Conservation (phyloP, 2,797 vertebrate genomes). For the Uromys caudimaculatus region DNA sequence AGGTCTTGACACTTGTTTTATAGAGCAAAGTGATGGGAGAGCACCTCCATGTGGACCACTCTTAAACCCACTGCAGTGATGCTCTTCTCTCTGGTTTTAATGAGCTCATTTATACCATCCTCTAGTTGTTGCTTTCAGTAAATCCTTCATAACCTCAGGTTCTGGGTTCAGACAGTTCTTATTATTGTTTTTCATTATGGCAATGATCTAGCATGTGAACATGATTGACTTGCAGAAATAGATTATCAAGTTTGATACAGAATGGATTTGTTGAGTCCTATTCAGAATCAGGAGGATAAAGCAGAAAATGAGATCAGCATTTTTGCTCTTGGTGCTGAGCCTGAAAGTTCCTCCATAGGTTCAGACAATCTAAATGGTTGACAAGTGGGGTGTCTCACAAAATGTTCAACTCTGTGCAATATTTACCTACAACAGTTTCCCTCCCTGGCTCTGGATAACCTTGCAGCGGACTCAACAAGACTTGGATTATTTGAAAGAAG, state of each 20-base stretch:
- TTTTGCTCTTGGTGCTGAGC: constrained; percentile 64
- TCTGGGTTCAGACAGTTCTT: constrained; percentile 72
- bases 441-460: constrained; percentile 29
- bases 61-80: background rate
- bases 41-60: background rate
- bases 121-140: constrained; percentile 59
- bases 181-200: constrained; percentile 62
- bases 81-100: constrained; percentile 10
- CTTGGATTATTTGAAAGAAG: constrained; percentile 26
- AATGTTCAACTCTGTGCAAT: background rate
- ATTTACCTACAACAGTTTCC: constrained; percentile 74
- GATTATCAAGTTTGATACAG: rapidly evolving
- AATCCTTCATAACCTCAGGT: constrained; percentile 45
- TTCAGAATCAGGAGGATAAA: constrained; percentile 61
- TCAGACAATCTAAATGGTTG: background rate
- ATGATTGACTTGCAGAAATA: constrained; percentile 53
- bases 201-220: constrained; percentile 62
- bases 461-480: constrained; percentile 15
- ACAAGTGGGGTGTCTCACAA: constrained; percentile 17
- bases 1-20: background rate
- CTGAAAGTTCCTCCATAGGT: background rate
- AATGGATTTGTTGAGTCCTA: constrained; percentile 5
- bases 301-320: constrained; percentile 35
- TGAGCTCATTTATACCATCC: constrained; percentile 60
- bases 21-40: background rate